Base-by-base conservation (phyloP, 2,888 invertebrate species). In the Neria commutata region DNA sequence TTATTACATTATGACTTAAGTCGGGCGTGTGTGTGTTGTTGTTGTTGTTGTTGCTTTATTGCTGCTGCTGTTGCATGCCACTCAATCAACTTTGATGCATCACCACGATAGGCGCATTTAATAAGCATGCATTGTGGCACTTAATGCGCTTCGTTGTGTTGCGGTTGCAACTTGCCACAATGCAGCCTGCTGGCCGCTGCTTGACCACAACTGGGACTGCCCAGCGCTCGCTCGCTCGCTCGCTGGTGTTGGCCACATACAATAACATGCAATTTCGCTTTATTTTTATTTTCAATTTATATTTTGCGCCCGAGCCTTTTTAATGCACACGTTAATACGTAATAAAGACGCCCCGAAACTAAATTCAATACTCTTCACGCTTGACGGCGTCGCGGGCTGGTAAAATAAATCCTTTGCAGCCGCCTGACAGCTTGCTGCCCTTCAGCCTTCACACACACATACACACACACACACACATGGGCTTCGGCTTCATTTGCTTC, bases 201-300 rank as follows among this genome's bases (percentile, higher is more conserved):
- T n/a, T 37, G 37, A n/a, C 11, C 10, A 4, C 19, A 21, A 5
- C 42, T 19, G 3, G 42, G 21, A 42, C n/a, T n/a, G n/a, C n/a
- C n/a, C n/a, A n/a, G n/a, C n/a, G n/a, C n/a, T n/a, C n/a, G n/a
- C n/a, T n/a, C n/a, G n/a, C n/a, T 40, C 58, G 56, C 49, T 60
- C 50, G 50, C 40, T 24, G 25, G 14, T 25, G 34, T 50, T 50
- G 51, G 24, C 17, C 33, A 29, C 47, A 58, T 61, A 66, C 72
- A 69, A 72, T 74, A 72, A 62, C 72, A 66, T 72, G 68, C 70
- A 74, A 65, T 19, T 73, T 74, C 70, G 73, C 73, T 74, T 73
- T 72, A 74, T 75, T 72, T 75, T 75, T 73, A 74, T 74, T 74
- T 74, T 74, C 76, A 74, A 75, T 75, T 73, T 75, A 73, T 65